Percentiles rank a stretch among this genome's conserved stretches.
Evolutionary conservation across 1,140 invertebrate species (phyloP).

Genomic region (Brachionus angularis): DNA sequence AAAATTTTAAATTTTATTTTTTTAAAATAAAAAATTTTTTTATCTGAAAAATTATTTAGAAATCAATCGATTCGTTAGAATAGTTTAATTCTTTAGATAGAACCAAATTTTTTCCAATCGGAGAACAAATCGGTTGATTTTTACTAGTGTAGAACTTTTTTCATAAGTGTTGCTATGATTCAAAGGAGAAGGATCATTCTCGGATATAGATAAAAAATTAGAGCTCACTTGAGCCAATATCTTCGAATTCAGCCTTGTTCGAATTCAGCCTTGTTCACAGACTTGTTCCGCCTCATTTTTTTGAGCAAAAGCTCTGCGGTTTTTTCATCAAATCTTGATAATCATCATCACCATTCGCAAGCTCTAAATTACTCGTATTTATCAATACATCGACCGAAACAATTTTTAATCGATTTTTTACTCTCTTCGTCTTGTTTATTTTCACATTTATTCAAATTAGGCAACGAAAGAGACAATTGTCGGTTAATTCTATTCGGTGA

Average conservation of each 20-base stretch:
- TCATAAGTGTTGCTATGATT: neutral
- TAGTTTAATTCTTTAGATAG: slow-evolving; percentile 16
- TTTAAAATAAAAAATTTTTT: too few relatives aligned
- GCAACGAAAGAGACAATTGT: neutral
- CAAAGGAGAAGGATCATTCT: slow-evolving; percentile 15
- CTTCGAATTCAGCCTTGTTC: neutral
- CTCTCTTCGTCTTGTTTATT: too few relatives aligned
- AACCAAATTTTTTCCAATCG: slow-evolving; percentile 15
- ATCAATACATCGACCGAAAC: slow-evolving; percentile 21
- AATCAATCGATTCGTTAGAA: slow-evolving; percentile 24
- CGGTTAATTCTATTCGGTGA: too few relatives aligned
- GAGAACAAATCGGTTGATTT: slow-evolving; percentile 13
- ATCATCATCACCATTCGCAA: too few relatives aligned
- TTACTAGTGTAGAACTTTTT: slow-evolving; percentile 1
- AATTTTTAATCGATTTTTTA: too few relatives aligned
- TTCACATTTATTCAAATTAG: neutral
- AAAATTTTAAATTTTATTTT: too few relatives aligned
- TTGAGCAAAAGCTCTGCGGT: too few relatives aligned
- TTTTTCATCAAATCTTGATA: too few relatives aligned
- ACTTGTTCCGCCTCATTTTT: slow-evolving; percentile 6
- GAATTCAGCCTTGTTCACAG: too few relatives aligned
- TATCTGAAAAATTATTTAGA: too few relatives aligned
- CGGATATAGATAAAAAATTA: slow-evolving; percentile 8
- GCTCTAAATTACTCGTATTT: too few relatives aligned
- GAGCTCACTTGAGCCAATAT: slow-evolving; percentile 12